Percentiles rank a stretch among this genome's conserved stretches.
Conservation (phyloP, 2,113 vertebrate genomes). For the Deroptyus accipitrinus region DNA sequence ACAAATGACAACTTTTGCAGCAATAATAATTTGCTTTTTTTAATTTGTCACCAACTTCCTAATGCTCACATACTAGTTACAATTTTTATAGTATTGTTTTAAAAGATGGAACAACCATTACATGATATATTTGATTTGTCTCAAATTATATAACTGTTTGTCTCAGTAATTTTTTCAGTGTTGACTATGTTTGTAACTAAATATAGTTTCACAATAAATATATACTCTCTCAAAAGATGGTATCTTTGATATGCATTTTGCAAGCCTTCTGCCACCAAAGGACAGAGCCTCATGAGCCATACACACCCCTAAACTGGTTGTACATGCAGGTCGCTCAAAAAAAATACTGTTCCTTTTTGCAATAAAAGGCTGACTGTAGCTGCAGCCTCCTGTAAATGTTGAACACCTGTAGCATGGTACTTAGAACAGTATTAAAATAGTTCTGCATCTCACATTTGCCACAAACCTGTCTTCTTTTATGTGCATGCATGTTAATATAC, state of each 20-base stretch:
- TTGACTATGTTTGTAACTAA: not conserved
- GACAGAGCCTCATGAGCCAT: not conserved
- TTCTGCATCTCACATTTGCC: conserved; percentile 68
- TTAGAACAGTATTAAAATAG: conserved; percentile 63
- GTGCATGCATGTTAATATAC: conserved; percentile 68
- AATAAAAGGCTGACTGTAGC: not conserved
- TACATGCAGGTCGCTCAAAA: not conserved
- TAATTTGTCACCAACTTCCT: not conserved
- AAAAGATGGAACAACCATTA: not conserved
- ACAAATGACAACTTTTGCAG: not conserved
- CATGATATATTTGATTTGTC: not conserved
- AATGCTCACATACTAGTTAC: not conserved
- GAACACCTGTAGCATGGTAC: conserved; percentile 65
- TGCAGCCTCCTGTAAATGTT: conserved; percentile 35
- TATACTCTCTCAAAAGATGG: not conserved
- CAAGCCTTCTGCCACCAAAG: not conserved
- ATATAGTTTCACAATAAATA: not conserved
- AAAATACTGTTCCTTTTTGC: not conserved
- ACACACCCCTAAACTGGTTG: not conserved
- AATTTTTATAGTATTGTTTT: not conserved
- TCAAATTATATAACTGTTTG: not conserved
- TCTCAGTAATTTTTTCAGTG: not conserved
- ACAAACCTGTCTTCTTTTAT: conserved; percentile 74
- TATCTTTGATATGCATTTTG: not conserved
- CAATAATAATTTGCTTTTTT: not conserved